Base-by-base conservation (phyloP, 2,888 invertebrate genomes). In the Ptychoptera contaminata region DNA sequence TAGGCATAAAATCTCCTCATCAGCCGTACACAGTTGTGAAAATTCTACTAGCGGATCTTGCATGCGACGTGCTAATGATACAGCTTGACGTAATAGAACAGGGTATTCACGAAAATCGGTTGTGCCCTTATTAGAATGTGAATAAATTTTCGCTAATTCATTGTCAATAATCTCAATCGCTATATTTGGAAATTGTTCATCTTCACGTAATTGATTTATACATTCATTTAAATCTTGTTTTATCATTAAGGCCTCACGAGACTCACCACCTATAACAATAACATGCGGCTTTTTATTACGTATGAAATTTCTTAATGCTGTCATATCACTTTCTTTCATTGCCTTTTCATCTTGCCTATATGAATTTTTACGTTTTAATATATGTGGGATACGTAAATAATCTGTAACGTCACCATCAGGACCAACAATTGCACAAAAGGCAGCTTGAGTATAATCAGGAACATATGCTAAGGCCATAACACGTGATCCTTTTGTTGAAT, bases 31-130 rank as follows among this genome's bases (percentile, higher is more conserved):
- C 0, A 98, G 69, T 59, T 97, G 96, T 1, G 93, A 87, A 62
- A 90, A 94, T 63, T 98, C 98, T 49, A 94, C 77, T 0, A 98
- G 69, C 0, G 98, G 97, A 67, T 98, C 98, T 65, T 97, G 93
- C 56, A 96, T 69, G 47, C 88, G 73, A 16, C 98, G 74, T 0
- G 90, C 96, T 47, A 97, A 68, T 1, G 94, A 96, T 44, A 96
- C 80, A 0, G 97, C 93, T 67, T 97, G 90, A 1, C 93, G 75
- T 2, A 97, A 67, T 11, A 93, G 68, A 40, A 81, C 77, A 0
- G 97, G 97, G 65, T 93, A 96, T 58, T 96, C 94, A 49, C 90
- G 73, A 61, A 93, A 93, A 60, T 96, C 94, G 32, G 76, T 74
- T 62, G 74, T 67, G 38, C 91, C 90, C 56, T 87, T 83, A 52